These are phyloP conservation scores for Darevskia mixta DNA, from an alignment of 2,797 vertebrate genomes.

Conservation along the genomic window DNA sequence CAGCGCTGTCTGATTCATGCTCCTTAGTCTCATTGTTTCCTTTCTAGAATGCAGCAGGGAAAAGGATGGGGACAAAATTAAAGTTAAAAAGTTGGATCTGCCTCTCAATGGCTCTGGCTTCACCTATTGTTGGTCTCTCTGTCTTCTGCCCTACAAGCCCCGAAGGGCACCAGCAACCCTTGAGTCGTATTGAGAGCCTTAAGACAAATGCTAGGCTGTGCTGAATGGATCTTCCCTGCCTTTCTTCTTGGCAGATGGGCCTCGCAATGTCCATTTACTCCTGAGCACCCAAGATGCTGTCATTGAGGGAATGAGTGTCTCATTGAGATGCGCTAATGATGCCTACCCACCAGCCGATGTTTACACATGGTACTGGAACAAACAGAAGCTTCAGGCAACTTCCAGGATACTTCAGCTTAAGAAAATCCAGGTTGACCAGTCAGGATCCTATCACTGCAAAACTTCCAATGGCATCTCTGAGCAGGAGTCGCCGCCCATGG, in stretches of 20 bases:
- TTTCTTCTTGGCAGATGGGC: conserved; percentile 23
- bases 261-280: not conserved
- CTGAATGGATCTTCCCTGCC: not conserved
- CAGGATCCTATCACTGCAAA: conserved; percentile 25
- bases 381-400: not conserved
- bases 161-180: not conserved
- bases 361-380: conserved; percentile 16
- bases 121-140: not conserved
- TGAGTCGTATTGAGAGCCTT: not conserved
- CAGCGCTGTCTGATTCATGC: not conserved
- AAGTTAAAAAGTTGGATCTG: no score
- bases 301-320: conserved; percentile 16
- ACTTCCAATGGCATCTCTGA: not conserved
- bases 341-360: not conserved
- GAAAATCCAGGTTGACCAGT: conserved; percentile 1
- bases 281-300: not conserved
- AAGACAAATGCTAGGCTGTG: not conserved
- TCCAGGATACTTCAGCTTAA: not conserved
- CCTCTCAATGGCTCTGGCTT: not conserved
- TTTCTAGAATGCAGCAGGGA: not conserved
- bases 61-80: no score
- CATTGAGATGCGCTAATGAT: not conserved
- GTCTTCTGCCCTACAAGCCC: not conserved
- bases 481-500: not conserved
- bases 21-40: not conserved